Evolutionary conservation across 92 coral and sea anemone genomes (phyloP), one percentile per base, ranked within the genome.

Genomic region (Zoanthus solanderi): DNA sequence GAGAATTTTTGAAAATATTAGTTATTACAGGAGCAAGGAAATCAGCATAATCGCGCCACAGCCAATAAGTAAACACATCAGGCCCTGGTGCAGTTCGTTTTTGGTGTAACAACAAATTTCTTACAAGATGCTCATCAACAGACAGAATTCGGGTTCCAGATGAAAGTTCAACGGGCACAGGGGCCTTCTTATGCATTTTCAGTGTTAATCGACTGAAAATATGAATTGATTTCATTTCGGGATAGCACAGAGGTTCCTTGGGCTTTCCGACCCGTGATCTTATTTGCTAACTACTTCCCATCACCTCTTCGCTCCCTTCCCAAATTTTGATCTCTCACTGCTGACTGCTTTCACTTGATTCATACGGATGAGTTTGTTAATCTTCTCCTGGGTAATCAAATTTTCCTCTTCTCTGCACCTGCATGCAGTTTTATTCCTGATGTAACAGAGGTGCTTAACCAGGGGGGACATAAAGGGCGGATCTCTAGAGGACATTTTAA

Each of bases 211-310:
- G 89, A 71, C 23, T 23, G 23, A 23, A 23, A 23, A 23, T 23
- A 23, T 23, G 23, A 23, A 23, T 23, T 23, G 23, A 94, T 90
- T 58, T 17, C 65, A 10, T 79, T 78, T 52, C 87, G 91, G 46
- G 30, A 57, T 9, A 89, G 32, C 45, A 85, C 79, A 4, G 79
- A 47, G 82, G 90, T 87, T 88, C 93, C 0, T 90, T 91, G n/a
- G 23, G 23, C 23, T 23, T 23, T 23, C 23, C 23, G 23, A 23
- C 23, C 23, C 23, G 23, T 23, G 23, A 88, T 91, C 54, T 82
- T 85, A 45, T 91, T 90, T n/a, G 82, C 23, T 23, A 23, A 0
- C 79, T 6, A 77, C 78, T 13, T 87, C 73, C 95, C 93, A 84
- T 91, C 89, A 87, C 15, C 84, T 60, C 78, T 82, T 23, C 23